phyloP scores from a whole-genome alignment of 1,140 invertebrate species.

The Drosophila orosa region DNA sequence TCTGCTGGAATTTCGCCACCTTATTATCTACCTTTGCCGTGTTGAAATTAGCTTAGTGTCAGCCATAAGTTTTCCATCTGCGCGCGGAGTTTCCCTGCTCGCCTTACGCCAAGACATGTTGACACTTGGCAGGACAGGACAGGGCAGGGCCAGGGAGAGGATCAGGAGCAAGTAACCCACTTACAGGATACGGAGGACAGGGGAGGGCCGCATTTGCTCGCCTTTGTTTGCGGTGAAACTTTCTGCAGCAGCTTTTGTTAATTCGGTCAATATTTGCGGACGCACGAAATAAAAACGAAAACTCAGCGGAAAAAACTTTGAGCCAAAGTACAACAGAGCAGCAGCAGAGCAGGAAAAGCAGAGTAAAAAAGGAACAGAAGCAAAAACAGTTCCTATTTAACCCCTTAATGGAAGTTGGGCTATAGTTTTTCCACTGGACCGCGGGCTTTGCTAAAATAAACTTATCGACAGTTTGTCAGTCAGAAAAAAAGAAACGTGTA shows the following conservation, averaged over 20 bases:
- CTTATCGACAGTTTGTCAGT: conserved; percentile 42
- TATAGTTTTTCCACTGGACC: conserved; percentile 39
- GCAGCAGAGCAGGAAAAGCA: conserved; percentile 5
- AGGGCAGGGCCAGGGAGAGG: neutral
- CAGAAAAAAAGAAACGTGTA: neutral
- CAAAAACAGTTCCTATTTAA: conserved; percentile 63
- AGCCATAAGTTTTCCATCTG: conserved; percentile 36
- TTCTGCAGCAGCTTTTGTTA: conserved; percentile 74
- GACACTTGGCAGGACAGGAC: conserved; percentile 35
- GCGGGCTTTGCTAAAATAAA: conserved; percentile 27
- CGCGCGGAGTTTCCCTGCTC: neutral
- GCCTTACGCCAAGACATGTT: conserved; percentile 29
- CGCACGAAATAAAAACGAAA: conserved; percentile 82
- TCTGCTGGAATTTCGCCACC: neutral
- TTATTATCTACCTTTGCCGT: neutral
- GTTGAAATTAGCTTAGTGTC: conserved; percentile 14
- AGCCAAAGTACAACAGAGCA: conserved; percentile 47
- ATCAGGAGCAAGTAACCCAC: conserved; percentile 22
- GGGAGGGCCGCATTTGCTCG: conserved; percentile 33
- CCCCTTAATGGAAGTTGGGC: conserved; percentile 71
- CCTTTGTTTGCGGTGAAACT: conserved; percentile 69
- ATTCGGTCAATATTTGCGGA: conserved; percentile 82
- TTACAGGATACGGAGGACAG: neutral
- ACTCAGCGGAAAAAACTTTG: conserved; percentile 71
- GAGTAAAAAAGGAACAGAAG: conserved; percentile 38